Evolutionary conservation across 2,113 vertebrate species (phyloP), one percentile per base, ranked within the genome.

Genomic region (Pseudorasbora parva): DNA sequence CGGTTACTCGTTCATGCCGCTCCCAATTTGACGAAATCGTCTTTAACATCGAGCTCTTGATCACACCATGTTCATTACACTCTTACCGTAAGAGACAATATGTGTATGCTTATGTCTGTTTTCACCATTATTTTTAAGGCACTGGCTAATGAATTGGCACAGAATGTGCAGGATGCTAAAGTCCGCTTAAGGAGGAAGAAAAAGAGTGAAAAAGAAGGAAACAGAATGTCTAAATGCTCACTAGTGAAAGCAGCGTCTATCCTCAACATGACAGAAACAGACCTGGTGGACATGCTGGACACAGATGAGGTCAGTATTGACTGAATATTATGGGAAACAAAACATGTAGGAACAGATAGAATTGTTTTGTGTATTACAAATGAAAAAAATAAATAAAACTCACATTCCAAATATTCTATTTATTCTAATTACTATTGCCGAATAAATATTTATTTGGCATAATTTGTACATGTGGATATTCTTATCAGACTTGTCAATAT

Each of bases 171-270:
- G 87, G 92, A 94, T 49, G 92, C 94, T 85, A 95, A 95, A 91
- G 92, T 81, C 87, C 92, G 93, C 92, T 91, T 98, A 90, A 95
- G 91, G 91, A 94, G 91, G 60, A 84, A 92, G 92, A 87, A 74
- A 82, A 90, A 81, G 57, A 43, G 82, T 11, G 85, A 88, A 69
- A 86, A 57, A 88, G 94, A 89, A 51, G 33, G 89, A 88, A 92
- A 87, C 68, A 27, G 84, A 69, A 91, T 94, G 91, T 93, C 91
- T 83, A 94, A 92, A 93, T 92, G 93, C 85, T 96, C 95, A 66
- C 92, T 97, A 88, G 94, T 93, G 89, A 95, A 93, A 94, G 97
- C 95, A 88, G 96, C 96, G 0, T 97, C 95, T 88, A 97, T 99
- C 86, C 95, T 98, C 90, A 96, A 99, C 86, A 94, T 99, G 93